A percentile compares a stretch with the other conserved stretches of the same genome.
phyloP scores from a whole-genome alignment of 64 coral and sea anemone species.

The Stichodactyla helianthus region DNA sequence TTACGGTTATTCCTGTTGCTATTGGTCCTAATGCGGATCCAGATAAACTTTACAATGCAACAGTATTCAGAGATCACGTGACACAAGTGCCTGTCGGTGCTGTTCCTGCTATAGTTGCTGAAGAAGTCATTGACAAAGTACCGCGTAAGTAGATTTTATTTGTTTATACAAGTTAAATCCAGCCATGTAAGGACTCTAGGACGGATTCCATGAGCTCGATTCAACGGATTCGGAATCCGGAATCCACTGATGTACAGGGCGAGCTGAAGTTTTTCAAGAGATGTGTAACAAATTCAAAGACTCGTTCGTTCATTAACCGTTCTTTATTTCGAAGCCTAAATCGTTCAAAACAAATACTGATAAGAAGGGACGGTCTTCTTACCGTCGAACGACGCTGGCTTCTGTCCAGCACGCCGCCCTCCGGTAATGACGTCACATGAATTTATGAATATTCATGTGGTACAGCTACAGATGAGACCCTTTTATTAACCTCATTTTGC shows the following conservation, averaged over 20 bases:
- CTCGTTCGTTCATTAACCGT: too few relatives aligned
- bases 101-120: background rate
- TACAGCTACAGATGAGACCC: too few relatives aligned
- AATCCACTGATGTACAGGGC: background rate
- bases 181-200: too few relatives aligned
- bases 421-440: too few relatives aligned
- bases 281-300: too few relatives aligned
- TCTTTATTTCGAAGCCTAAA: too few relatives aligned
- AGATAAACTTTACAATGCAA: background rate
- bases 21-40: background rate
- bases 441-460: too few relatives aligned
- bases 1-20: conserved; percentile 26
- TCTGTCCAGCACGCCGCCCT: too few relatives aligned
- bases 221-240: background rate
- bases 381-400: too few relatives aligned
- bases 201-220: background rate
- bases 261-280: background rate
- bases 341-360: too few relatives aligned
- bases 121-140: conserved; percentile 2
- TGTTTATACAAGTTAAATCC: too few relatives aligned
- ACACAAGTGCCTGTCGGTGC: background rate
- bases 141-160: conserved; percentile 10
- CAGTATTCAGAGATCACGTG: conserved; percentile 4
- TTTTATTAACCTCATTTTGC: background rate
- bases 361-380: too few relatives aligned